A percentile compares a stretch with the other conserved stretches of the same genome.
Evolutionary conservation across 1,140 invertebrate genomes (phyloP).

Genomic region (Cydia strobilella): DNA sequence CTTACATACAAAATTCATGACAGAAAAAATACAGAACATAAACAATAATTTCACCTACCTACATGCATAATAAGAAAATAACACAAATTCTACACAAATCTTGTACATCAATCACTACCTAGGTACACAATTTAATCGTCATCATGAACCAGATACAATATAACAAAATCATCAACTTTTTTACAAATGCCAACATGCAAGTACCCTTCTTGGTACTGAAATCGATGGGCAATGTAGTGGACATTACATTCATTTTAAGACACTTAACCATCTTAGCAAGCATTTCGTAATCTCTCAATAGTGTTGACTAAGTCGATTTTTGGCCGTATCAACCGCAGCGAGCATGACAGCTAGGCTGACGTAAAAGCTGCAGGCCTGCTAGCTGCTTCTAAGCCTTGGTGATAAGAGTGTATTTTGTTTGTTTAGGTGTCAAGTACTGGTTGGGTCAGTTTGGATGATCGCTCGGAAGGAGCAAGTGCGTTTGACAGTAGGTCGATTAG

Average conservation of each 20-base stretch:
- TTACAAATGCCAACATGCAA: constrained; percentile 35
- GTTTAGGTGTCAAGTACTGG: constrained; percentile 35
- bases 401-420: constrained; percentile 44
- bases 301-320: not conserved
- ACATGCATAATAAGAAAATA: too few relatives aligned
- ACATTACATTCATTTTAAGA: constrained; percentile 46
- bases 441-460: constrained; percentile 52
- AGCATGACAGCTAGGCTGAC: not conserved
- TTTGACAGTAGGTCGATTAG: constrained; percentile 67
- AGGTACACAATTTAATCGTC: too few relatives aligned
- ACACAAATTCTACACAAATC: too few relatives aligned
- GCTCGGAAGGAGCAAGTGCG: constrained; percentile 61
- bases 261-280: constrained; percentile 31
- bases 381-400: not conserved
- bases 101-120: too few relatives aligned
- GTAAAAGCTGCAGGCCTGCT: not conserved
- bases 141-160: not conserved
- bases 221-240: constrained; percentile 44
- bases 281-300: not conserved
- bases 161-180: constrained; percentile 37
- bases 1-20: too few relatives aligned
- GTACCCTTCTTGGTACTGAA: constrained; percentile 35
- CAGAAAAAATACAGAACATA: too few relatives aligned
- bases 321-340: not conserved
- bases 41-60: too few relatives aligned